Evolutionary conservation across 2,888 invertebrate species (phyloP).

Genomic region (Pammene fasciana): DNA sequence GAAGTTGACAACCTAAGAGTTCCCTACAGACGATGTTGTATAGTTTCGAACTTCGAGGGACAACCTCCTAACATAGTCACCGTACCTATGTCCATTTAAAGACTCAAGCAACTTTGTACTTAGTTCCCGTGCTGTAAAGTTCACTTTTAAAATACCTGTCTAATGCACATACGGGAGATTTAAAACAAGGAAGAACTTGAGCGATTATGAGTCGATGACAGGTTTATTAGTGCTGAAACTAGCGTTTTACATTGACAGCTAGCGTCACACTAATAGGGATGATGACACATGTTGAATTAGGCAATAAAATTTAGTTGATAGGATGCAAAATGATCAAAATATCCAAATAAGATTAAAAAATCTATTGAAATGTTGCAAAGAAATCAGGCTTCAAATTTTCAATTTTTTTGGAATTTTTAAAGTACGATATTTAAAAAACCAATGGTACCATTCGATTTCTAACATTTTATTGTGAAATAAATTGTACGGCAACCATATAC

Average conservation of each 20-base stretch:
- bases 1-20: background rate
- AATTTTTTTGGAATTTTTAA: too few species aligned
- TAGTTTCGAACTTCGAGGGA: conserved; percentile 1
- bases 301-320: too few species aligned
- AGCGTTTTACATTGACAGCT: background rate
- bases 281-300: too few species aligned
- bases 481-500: too few species aligned
- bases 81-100: background rate
- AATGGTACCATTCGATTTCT: too few species aligned
- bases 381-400: too few species aligned
- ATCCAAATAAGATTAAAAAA: too few species aligned
- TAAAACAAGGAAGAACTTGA: background rate
- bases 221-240: background rate
- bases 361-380: too few species aligned
- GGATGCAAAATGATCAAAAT: too few species aligned
- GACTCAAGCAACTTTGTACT: background rate
- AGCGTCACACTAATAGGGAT: too few species aligned
- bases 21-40: background rate
- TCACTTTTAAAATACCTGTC: background rate
- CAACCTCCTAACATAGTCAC: background rate
- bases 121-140: background rate
- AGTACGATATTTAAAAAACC: too few species aligned
- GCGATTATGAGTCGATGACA: background rate
- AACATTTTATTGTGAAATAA: too few species aligned
- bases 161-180: background rate